Percentiles rank a stretch among this genome's conserved stretches.
Evolutionary conservation across 2,797 vertebrate species (phyloP).

Genomic region (Sylvia borin): DNA sequence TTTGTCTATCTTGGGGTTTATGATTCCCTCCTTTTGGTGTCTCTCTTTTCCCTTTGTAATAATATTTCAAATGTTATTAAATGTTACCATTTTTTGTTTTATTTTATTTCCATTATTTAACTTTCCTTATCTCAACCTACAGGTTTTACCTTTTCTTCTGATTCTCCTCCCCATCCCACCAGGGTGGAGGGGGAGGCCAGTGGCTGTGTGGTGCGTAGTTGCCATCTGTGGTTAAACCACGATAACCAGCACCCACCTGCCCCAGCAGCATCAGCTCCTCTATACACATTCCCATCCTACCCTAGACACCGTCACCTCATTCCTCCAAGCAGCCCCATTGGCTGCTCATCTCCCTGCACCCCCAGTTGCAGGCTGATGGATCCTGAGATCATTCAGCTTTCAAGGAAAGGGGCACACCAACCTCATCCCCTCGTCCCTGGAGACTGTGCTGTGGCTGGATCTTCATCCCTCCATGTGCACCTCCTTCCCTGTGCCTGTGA

Average conservation of each 20-base stretch:
- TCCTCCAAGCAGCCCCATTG: rapidly evolving
- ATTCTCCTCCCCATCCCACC: not conserved
- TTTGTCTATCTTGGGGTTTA: not conserved
- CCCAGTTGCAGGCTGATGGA: not conserved
- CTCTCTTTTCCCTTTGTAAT: not conserved
- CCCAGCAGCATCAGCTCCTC: not conserved
- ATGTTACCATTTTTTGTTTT: not conserved
- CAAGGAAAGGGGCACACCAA: not conserved
- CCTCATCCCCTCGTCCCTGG: not conserved
- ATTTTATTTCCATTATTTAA: not conserved
- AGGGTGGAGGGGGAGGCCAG: not conserved
- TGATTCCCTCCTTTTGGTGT: not conserved
- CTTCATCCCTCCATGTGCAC: not conserved
- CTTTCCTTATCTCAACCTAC: not conserved
- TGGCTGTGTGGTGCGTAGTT: not conserved
- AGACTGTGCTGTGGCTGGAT: rapidly evolving
- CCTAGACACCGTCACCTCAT: rapidly evolving
- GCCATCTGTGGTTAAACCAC: not conserved
- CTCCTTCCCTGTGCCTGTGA: rapidly evolving
- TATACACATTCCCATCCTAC: rapidly evolving
- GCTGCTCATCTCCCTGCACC: not conserved
- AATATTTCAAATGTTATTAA: not conserved
- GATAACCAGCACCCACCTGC: rapidly evolving
- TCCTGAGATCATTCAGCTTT: not conserved
- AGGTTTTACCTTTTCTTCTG: not conserved